Evolutionary conservation across 64 coral and sea anemone genomes (phyloP).

Genomic region (Porites australiensis): DNA sequence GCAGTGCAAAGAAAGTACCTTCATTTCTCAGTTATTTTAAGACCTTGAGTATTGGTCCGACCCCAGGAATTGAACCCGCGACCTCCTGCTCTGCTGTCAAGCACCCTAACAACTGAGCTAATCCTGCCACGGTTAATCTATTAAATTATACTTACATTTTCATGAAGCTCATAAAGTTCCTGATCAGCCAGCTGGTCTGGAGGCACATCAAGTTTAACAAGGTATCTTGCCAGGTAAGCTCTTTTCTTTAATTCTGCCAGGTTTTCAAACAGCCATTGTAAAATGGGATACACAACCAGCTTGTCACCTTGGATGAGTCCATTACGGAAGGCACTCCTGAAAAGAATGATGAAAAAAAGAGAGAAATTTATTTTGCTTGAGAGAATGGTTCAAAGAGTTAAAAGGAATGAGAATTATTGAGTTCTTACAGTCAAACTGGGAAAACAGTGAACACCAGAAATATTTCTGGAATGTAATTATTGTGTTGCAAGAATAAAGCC

Average conservation of each 20-base stretch:
- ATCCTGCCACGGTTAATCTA: not conserved
- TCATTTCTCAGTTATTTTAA: too few species aligned
- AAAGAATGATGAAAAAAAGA: not conserved
- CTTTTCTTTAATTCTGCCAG: constrained; percentile 89
- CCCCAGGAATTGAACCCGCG: too few species aligned
- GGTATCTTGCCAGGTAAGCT: constrained; percentile 93
- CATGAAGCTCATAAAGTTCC: constrained; percentile 85
- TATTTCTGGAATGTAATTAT: not conserved
- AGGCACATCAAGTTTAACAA: constrained; percentile 95
- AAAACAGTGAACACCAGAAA: not conserved
- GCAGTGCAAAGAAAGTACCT: too few species aligned
- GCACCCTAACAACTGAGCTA: not conserved
- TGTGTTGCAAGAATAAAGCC: not conserved
- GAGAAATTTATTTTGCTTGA: not conserved
- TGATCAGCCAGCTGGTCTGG: constrained; percentile 87
- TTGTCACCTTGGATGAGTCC: constrained; percentile 97
- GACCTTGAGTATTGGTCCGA: too few species aligned
- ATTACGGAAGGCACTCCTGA: constrained; percentile 87
- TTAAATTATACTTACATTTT: constrained; percentile 64
- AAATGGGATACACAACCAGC: constrained; percentile 91
- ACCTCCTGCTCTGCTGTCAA: too few species aligned
- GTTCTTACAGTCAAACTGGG: too few species aligned
- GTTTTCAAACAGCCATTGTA: constrained; percentile 96
- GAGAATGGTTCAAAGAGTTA: not conserved
- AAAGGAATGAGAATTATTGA: too few species aligned